Conservation (phyloP, 2,797 vertebrate species). For the Acanthornis magna region DNA sequence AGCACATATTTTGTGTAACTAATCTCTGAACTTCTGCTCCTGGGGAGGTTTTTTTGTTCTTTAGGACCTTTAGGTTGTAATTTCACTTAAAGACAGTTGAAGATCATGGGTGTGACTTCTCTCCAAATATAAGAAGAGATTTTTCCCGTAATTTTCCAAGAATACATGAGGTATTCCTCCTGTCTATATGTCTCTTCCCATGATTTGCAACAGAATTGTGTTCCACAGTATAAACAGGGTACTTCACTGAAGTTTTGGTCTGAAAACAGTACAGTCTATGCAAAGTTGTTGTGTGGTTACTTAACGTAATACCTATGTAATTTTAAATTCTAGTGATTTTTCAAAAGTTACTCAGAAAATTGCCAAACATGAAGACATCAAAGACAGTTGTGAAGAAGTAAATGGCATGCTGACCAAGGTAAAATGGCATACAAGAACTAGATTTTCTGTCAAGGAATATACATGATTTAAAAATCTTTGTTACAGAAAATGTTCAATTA, state of each 20-base stretch:
- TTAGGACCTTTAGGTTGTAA: neutral
- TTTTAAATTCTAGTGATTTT: neutral
- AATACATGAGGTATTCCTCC: neutral
- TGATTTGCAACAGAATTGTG: neutral
- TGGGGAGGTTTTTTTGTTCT: neutral
- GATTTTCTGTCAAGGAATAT: neutral
- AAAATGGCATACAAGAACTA: neutral
- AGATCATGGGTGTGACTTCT: neutral
- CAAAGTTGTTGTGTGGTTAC: neutral
- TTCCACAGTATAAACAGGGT: neutral
- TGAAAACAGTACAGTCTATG: neutral
- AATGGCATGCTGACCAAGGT: neutral
- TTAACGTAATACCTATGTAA: neutral
- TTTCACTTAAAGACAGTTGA: neutral
- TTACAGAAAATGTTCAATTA: neutral
- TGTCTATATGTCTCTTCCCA: neutral
- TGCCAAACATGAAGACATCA: neutral
- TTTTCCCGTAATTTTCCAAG: neutral
- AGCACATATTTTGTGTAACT: neutral
- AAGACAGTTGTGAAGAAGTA: neutral
- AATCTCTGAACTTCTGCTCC: neutral
- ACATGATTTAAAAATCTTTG: neutral
- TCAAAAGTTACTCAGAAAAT: neutral
- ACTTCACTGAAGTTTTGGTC: neutral
- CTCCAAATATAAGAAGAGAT: neutral